Evolutionary conservation across 2,797 vertebrate genomes (phyloP).

Genomic region (Acrossocheilus fasciatus): DNA sequence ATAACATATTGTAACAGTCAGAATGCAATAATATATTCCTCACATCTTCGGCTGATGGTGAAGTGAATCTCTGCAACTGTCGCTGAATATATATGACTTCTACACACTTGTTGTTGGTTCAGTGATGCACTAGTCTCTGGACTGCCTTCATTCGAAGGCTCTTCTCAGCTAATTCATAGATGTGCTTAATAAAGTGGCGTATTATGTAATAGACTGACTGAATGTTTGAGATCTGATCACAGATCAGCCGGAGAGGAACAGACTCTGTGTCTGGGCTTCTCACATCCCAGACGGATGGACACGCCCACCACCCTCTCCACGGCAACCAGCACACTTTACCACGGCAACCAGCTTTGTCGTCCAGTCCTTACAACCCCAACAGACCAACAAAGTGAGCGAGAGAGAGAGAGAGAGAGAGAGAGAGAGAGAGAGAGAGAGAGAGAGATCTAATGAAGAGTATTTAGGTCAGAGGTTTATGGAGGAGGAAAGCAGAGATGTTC

Average conservation of each 20-base stretch:
- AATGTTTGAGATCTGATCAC: not conserved
- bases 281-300: slow-evolving; percentile 6
- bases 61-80: not conserved
- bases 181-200: not conserved
- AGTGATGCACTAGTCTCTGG: not conserved
- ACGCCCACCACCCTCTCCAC: slow-evolving; percentile 20
- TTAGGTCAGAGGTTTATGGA: not conserved
- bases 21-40: not conserved
- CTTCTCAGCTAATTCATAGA: not conserved
- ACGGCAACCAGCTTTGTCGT: slow-evolving; percentile 37
- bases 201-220: not conserved
- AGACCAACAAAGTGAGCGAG: not conserved
- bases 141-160: not conserved
- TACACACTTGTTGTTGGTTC: not conserved
- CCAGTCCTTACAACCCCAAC: not conserved
- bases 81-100: not conserved
- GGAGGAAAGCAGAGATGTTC: not conserved
- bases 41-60: not conserved
- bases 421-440: not conserved
- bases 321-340: slow-evolving; percentile 25
- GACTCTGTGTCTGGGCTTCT: not conserved
- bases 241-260: slow-evolving; percentile 3
- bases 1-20: not conserved
- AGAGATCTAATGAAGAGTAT: not conserved
- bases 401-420: not conserved